Conservation (phyloP, 1,140 invertebrate species). For the Drosophila kohkoa region DNA sequence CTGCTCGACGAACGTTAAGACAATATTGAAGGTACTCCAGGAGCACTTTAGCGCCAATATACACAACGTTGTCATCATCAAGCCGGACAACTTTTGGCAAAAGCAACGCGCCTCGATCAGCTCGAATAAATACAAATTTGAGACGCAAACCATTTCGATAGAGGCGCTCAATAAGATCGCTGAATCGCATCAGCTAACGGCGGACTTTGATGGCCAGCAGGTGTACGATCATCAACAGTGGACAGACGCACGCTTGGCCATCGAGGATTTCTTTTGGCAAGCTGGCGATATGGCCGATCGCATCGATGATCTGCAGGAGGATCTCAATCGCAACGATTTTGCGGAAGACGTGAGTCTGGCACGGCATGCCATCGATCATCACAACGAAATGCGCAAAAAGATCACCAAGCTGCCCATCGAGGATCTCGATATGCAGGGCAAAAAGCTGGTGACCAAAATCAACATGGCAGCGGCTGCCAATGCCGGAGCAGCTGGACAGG, state of each 20-base stretch:
- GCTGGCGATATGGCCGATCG: slow-evolving; percentile 95
- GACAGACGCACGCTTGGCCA: slow-evolving; percentile 96
- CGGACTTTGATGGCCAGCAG: slow-evolving; percentile 96
- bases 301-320: slow-evolving; percentile 95
- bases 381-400: slow-evolving; percentile 97
- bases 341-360: slow-evolving; percentile 96
- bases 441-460: slow-evolving; percentile 81
- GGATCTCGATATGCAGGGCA: slow-evolving; percentile 92
- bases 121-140: slow-evolving; percentile 99
- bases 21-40: slow-evolving; percentile 98
- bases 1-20: slow-evolving; percentile 98
- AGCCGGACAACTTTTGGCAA: slow-evolving; percentile 99
- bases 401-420: slow-evolving; percentile 97
- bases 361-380: slow-evolving; percentile 95
- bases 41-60: slow-evolving; percentile 96
- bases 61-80: slow-evolving; percentile 97
- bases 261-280: slow-evolving; percentile 98
- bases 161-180: slow-evolving; percentile 96
- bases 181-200: slow-evolving; percentile 95
- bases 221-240: slow-evolving; percentile 98
- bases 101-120: slow-evolving; percentile 98
- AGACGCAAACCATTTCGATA: slow-evolving; percentile 98
- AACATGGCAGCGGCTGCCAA: slow-evolving; percentile 56
- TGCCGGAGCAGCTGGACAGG: slow-evolving; percentile 52
- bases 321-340: slow-evolving; percentile 95